A percentile compares a stretch with the other conserved stretches of the same genome.
These are phyloP conservation scores for Bos indicus DNA, from an alignment of 2,113 vertebrate genomes.

Conservation along the genomic window DNA sequence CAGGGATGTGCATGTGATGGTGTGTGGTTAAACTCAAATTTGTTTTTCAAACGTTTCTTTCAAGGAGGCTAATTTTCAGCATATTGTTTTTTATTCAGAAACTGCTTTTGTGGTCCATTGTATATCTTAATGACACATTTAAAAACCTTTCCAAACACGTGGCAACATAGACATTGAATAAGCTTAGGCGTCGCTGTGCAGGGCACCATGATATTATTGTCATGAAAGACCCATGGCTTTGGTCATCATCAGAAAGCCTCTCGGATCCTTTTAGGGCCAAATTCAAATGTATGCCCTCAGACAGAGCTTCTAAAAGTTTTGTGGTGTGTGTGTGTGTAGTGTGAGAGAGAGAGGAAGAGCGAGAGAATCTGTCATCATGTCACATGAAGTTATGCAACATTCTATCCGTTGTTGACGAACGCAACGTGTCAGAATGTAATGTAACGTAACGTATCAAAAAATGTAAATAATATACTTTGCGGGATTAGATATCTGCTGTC, in stretches of 20 bases:
- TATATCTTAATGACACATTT: constrained; percentile 53
- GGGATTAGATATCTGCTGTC: constrained; percentile 83
- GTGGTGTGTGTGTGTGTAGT: not conserved
- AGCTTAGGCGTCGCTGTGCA: not conserved
- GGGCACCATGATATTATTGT: not conserved
- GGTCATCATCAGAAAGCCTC: not conserved
- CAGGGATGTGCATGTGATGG: constrained; percentile 65
- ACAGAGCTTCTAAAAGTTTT: constrained; percentile 38
- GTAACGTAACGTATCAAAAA: constrained; percentile 85
- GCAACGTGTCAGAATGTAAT: constrained; percentile 81
- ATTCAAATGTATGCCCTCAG: constrained; percentile 50
- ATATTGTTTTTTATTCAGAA: constrained; percentile 60
- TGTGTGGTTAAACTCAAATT: constrained; percentile 74
- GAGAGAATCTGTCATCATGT: constrained; percentile 74
- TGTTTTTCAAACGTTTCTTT: constrained; percentile 70
- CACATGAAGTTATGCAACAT: constrained; percentile 78
- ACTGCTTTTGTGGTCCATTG: constrained; percentile 47
- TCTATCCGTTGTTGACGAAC: constrained; percentile 77
- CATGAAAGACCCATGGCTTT: constrained; percentile 27
- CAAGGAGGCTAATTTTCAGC: constrained; percentile 73
- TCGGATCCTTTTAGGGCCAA: not conserved
- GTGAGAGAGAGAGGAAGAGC: not conserved
- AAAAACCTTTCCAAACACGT: constrained; percentile 65
- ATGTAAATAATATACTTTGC: constrained; percentile 86
- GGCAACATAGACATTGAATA: constrained; percentile 28